Evolutionary conservation across 2,797 vertebrate genomes (phyloP).

Genomic region (Tauraco hartlaubi): DNA sequence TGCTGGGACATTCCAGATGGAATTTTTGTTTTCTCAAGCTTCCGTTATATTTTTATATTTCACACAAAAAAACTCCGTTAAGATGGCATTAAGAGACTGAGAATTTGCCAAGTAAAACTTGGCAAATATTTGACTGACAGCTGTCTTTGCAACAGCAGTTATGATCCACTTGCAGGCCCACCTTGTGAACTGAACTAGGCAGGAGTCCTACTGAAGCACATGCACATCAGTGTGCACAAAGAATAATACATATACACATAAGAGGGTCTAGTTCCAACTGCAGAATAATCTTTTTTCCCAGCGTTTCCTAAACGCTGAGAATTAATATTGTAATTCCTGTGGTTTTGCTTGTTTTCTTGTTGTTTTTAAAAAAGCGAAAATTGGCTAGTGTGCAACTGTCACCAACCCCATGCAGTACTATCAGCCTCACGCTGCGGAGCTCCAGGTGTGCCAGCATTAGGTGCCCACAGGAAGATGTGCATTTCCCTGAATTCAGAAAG

Average conservation of each 20-base stretch:
- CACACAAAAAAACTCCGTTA: background rate
- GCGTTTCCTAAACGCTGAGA: background rate
- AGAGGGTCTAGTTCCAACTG: background rate
- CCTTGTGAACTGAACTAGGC: background rate
- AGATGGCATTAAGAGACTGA: background rate
- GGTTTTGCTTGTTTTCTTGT: background rate
- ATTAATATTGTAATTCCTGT: background rate
- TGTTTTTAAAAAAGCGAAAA: background rate
- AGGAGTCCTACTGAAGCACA: background rate
- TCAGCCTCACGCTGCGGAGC: background rate
- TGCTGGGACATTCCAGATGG: accelerated
- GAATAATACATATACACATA: background rate
- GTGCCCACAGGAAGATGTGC: background rate
- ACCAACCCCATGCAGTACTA: background rate
- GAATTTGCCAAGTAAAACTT: background rate
- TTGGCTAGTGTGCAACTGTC: background rate
- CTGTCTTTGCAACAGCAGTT: background rate
- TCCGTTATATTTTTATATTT: background rate
- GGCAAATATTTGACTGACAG: background rate
- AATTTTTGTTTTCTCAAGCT: background rate
- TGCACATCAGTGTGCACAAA: background rate
- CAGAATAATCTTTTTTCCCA: background rate
- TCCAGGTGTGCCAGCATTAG: background rate
- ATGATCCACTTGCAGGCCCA: background rate
- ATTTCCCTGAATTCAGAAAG: background rate